These are phyloP conservation scores for Caranx melampygus DNA, from an alignment of 2,113 vertebrate genomes.

Conservation along the genomic window DNA sequence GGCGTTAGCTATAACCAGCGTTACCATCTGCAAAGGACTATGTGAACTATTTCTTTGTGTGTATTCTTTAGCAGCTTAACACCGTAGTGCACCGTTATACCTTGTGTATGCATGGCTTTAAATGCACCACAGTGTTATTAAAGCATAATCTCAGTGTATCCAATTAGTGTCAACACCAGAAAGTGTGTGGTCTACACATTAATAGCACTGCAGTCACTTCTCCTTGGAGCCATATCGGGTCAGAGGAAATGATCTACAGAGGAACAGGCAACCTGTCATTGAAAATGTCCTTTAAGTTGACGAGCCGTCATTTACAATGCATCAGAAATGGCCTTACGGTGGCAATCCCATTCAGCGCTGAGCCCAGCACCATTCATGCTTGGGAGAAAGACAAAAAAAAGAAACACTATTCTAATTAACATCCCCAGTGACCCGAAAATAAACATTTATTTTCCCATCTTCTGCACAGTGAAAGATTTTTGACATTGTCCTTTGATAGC, in stretches of 20 bases:
- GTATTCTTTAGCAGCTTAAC: constrained; percentile 33
- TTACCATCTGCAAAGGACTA: constrained; percentile 22
- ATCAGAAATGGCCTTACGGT: constrained; percentile 77
- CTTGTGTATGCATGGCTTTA: constrained; percentile 26
- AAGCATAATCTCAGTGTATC: constrained; percentile 32
- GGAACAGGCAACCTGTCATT: constrained; percentile 79
- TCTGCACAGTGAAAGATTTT: constrained; percentile 74
- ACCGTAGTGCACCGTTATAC: constrained; percentile 10
- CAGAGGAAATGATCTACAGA: constrained; percentile 60
- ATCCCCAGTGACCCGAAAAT: constrained; percentile 89
- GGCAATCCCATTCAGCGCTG: constrained; percentile 77
- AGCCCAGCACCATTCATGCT: constrained; percentile 73
- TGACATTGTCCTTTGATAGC: constrained; percentile 83
- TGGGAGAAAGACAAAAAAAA: constrained; percentile 69
- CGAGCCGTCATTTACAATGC: constrained; percentile 86
- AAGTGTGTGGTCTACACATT: constrained; percentile 23
- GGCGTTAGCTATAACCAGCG: constrained; percentile 16
- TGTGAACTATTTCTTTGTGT: constrained; percentile 14
- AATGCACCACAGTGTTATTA: constrained; percentile 33
- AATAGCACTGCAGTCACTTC: constrained; percentile 30
- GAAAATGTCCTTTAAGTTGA: constrained; percentile 81
- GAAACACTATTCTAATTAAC: constrained; percentile 89
- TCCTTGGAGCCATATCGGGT: constrained; percentile 39
- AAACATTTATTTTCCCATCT: constrained; percentile 84
- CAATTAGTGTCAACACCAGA: constrained; percentile 52